Conservation (phyloP, 2,888 invertebrate genomes). For the Diarsia dahlii region DNA sequence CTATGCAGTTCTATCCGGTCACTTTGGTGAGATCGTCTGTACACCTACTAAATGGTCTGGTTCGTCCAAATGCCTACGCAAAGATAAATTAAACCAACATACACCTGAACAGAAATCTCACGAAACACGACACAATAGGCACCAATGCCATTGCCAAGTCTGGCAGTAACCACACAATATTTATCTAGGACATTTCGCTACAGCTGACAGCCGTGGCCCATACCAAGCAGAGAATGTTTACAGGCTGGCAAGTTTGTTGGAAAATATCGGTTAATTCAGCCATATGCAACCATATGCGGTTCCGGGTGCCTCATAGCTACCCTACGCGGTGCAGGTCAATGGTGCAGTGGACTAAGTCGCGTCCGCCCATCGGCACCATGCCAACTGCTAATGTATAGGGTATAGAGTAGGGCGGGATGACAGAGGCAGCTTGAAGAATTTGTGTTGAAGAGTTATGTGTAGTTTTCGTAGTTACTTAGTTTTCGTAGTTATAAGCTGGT, state of each 20-base stretch:
- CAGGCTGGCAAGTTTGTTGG: conserved; percentile 35
- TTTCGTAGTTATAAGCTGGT: no score
- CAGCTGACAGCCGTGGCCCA: conserved; percentile 10
- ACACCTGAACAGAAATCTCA: background rate
- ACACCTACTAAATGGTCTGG: no score
- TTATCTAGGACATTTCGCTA: conserved; percentile 40
- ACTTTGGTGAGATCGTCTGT: no score
- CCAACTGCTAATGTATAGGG: conserved; percentile 84
- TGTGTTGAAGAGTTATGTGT: background rate
- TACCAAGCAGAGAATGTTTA: conserved; percentile 17
- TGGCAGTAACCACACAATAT: conserved; percentile 17
- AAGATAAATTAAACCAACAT: background rate
- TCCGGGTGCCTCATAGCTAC: conserved; percentile 79
- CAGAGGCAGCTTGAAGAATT: conserved; percentile 14
- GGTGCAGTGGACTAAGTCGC: conserved; percentile 90
- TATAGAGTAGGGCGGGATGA: conserved; percentile 67
- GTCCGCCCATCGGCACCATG: conserved; percentile 83
- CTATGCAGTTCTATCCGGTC: no score
- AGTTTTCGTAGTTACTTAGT: no score
- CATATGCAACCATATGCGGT: conserved; percentile 55
- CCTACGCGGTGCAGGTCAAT: conserved; percentile 88
- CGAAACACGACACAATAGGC: background rate
- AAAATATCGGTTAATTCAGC: conserved; percentile 59
- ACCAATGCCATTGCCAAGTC: conserved; percentile 35
- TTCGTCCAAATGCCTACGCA: no score